Evolutionary conservation across 2,113 vertebrate species (phyloP).

Genomic region (Opisthocomus hoazin): DNA sequence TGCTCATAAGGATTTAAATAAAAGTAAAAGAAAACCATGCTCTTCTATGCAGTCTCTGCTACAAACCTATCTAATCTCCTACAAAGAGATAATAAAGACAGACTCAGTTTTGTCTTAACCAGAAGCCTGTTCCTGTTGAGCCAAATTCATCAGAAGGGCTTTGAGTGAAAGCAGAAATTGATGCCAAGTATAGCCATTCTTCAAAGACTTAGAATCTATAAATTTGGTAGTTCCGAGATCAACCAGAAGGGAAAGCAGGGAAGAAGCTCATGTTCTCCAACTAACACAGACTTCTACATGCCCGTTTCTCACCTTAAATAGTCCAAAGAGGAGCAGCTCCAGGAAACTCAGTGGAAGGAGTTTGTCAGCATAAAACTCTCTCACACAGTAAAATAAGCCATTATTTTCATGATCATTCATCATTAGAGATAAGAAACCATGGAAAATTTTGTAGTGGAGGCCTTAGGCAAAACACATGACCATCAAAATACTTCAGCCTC

Average conservation of each 20-base stretch:
- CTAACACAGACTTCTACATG: background rate
- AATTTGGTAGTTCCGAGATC: background rate
- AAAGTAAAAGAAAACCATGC: background rate
- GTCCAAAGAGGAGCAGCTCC: background rate
- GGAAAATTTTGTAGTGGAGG: accelerated
- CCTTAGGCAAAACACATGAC: background rate
- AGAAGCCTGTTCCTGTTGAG: background rate
- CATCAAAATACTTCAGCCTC: background rate
- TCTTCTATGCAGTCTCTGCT: background rate
- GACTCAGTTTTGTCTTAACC: background rate
- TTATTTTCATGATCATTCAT: background rate
- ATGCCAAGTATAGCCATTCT: background rate
- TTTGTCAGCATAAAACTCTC: background rate
- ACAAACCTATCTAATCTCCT: background rate
- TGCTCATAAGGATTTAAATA: background rate
- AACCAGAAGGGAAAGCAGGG: background rate
- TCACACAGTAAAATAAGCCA: background rate
- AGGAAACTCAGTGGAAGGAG: background rate
- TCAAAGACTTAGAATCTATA: background rate
- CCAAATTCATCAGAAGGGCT: background rate
- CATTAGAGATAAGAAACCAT: background rate
- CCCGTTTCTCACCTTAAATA: background rate
- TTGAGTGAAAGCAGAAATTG: background rate
- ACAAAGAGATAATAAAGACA: background rate
- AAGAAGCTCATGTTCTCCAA: background rate